Base-by-base conservation (phyloP, 1,140 invertebrate genomes). In the Venustaconcha ellipsiformis region DNA sequence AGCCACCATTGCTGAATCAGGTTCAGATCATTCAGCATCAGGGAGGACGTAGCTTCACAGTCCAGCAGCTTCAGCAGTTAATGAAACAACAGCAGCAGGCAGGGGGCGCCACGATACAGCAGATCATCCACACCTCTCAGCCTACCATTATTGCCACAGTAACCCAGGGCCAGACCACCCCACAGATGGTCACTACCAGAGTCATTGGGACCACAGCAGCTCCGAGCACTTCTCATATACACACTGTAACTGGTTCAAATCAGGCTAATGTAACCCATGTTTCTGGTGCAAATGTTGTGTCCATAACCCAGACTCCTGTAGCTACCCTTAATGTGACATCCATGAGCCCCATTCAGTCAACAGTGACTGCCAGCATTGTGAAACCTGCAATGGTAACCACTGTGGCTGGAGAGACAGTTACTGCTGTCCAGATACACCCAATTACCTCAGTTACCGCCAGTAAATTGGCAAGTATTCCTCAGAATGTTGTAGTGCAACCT, bases 101-200 rank as follows among this genome's bases (percentile, higher is more conserved):
- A 57, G 79, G 80, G 4, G 77, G 74, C 8, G 79, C 79, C 57
- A 82, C 82, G 18, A 80, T 78, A 48, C 82, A 83, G 66, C 80
- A 81, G 23, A 82, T 81, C 14, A 74, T 80, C 14, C 81, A 82
- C 14, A 81, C 78, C 11, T 82, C 83, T 20, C 84, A 86, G 73
- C 87, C 86, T 18, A 84, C 86, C 58, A 86, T 87, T 74, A 88
- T 88, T 67, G 82, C 84, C 55, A 82, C 83, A 17, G 82, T 83
- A 37, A 85, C 80, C 15, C 85, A 86, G 74, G 79, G 79, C 63
- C 85, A 86, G 72, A 74, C 80, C 11, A 72, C 74, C 1, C 72
- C 79, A 55, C 84, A 83, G 62, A 78, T 86, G 69, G 82, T 86
- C 3, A 48, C 37, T 48, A 81, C 85, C 11, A 85, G 85, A 57